phyloP scores from a whole-genome alignment of 2,888 invertebrate genomes.

The Eubasilissa splendida region DNA sequence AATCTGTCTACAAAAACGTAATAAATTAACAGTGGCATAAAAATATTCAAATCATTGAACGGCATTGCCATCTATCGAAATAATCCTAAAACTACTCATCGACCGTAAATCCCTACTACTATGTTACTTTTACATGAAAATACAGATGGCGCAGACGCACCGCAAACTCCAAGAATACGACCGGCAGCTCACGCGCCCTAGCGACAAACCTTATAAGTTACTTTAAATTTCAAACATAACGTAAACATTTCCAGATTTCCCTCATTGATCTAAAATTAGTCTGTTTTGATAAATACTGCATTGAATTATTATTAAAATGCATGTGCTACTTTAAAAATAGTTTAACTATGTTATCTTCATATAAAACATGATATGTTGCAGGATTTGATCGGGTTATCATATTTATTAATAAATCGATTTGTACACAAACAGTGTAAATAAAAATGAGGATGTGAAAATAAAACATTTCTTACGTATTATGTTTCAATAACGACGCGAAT shows the following conservation, averaged over 20 bases:
- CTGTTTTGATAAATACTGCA: neutral
- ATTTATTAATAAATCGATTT: too few relatives aligned
- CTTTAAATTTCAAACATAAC: neutral
- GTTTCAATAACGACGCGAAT: too few relatives aligned
- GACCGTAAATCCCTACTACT: slow-evolving; percentile 28
- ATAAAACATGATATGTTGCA: too few relatives aligned
- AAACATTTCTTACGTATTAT: too few relatives aligned
- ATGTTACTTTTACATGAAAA: neutral
- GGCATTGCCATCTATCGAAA: slow-evolving; percentile 22
- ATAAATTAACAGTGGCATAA: neutral
- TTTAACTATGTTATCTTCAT: too few relatives aligned
- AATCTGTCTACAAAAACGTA: too few relatives aligned
- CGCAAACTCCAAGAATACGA: neutral
- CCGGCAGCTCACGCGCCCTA: neutral
- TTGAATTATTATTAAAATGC: slow-evolving; percentile 1
- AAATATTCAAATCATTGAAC: neutral
- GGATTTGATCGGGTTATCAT: too few relatives aligned
- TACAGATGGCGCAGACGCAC: slow-evolving; percentile 33
- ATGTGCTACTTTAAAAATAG: neutral
- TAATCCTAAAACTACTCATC: slow-evolving; percentile 24
- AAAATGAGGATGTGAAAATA: too few relatives aligned
- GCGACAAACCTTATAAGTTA: slow-evolving; percentile 9
- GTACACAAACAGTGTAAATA: too few relatives aligned
- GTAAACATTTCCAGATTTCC: slow-evolving; percentile 1
- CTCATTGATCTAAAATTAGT: neutral